These are phyloP conservation scores for Ormyrus nitidulus DNA, from an alignment of 2,888 invertebrate species.

Conservation along the genomic window DNA sequence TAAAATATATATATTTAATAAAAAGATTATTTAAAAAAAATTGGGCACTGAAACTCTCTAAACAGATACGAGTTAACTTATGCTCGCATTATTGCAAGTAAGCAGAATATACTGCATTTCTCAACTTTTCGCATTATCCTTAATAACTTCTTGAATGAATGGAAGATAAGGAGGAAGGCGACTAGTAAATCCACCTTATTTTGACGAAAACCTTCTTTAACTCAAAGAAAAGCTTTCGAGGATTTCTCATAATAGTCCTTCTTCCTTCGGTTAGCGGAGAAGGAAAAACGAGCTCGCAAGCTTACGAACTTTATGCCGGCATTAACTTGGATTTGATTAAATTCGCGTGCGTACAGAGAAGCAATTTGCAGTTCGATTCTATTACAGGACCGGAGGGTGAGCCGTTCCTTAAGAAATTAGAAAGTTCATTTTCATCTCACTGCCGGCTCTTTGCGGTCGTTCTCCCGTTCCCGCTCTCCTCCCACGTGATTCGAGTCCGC, in stretches of 20 bases:
- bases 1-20: too few relatives aligned
- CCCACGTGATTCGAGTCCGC: constrained; percentile 7
- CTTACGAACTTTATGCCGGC: constrained; percentile 13
- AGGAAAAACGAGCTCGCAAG: constrained; percentile 24
- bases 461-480: constrained; percentile 25
- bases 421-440: constrained; percentile 43
- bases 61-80: too few relatives aligned
- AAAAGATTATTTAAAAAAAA: too few relatives aligned
- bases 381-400: constrained; percentile 12
- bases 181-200: constrained; percentile 9
- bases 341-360: constrained; percentile 15
- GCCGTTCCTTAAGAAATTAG: constrained; percentile 43
- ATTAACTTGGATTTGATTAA: constrained; percentile 43
- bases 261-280: not conserved
- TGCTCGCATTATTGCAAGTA: constrained; percentile 2
- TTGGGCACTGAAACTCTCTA: too few relatives aligned
- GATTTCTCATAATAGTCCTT: not conserved
- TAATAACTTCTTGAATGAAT: too few relatives aligned
- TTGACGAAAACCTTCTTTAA: not conserved
- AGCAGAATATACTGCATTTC: not conserved
- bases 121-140: not conserved
- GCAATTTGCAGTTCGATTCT: constrained; percentile 30
- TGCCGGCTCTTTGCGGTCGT: not conserved
- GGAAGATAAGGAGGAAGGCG: not conserved
- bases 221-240: not conserved